A percentile compares a stretch with the other conserved stretches of the same genome.
These are phyloP conservation scores for Gopherus evgoodei DNA, from an alignment of 2,113 vertebrate genomes.

Conservation along the genomic window DNA sequence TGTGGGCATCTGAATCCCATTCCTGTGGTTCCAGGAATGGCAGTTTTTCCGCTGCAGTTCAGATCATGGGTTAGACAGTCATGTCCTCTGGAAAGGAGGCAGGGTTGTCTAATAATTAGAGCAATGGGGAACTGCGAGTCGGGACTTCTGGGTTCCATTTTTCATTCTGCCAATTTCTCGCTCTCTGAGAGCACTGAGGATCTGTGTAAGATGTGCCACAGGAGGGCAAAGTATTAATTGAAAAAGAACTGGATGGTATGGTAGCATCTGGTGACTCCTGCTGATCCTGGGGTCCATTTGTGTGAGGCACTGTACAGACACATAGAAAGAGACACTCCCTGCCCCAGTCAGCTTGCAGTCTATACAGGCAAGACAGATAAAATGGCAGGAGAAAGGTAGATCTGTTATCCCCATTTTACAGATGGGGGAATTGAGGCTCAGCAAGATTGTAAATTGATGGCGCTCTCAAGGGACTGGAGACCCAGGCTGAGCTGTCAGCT, in stretches of 20 bases:
- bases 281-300: neutral
- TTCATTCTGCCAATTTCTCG: neutral
- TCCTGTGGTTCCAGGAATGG: neutral
- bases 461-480: neutral
- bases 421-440: neutral
- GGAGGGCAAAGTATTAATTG: neutral
- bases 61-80: neutral
- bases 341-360: neutral
- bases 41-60: neutral
- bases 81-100: neutral
- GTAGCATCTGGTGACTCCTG: neutral
- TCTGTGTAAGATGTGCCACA: neutral
- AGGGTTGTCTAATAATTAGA: neutral
- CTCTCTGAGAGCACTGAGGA: neutral
- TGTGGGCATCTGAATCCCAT: neutral
- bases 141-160: neutral
- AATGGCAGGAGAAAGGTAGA: neutral
- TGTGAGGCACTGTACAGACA: fast-evolving
- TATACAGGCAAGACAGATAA: neutral
- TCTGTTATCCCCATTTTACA: neutral
- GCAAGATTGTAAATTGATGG: neutral
- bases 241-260: neutral
- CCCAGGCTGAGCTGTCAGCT: neutral
- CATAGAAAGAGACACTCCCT: neutral
- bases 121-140: neutral